Percentiles rank a stretch among this genome's conserved stretches.
Evolutionary conservation across 2,888 invertebrate genomes (phyloP).

Genomic region (Ischnura elegans): DNA sequence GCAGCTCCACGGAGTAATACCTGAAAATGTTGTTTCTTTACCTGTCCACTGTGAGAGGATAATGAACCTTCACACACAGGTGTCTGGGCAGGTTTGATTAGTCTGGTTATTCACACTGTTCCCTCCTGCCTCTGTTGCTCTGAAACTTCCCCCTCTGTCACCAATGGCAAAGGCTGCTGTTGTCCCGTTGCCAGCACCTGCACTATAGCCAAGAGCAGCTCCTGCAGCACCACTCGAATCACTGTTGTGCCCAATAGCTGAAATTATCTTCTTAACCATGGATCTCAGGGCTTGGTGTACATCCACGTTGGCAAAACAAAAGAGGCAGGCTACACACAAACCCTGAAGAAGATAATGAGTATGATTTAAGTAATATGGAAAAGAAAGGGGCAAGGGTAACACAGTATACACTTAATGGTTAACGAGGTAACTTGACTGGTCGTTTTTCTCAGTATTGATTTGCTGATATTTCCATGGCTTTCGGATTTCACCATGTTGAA

Average conservation of each 20-base stretch:
- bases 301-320: constrained; percentile 89
- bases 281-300: constrained; percentile 81
- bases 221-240: constrained; percentile 43
- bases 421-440: too few species aligned
- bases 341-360: constrained; percentile 79
- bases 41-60: not conserved
- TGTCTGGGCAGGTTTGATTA: constrained; percentile 55
- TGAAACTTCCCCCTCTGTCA: constrained; percentile 49
- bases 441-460: too few species aligned
- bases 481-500: too few species aligned
- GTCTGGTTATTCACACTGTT: constrained; percentile 55
- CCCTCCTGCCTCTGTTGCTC: not conserved
- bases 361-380: not conserved
- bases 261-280: constrained; percentile 74
- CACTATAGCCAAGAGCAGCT: constrained; percentile 36
- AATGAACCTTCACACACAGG: constrained; percentile 19
- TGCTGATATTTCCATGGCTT: too few species aligned
- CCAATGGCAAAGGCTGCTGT: constrained; percentile 58
- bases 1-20: too few species aligned
- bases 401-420: too few species aligned
- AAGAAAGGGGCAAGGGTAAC: too few species aligned
- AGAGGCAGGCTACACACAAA: constrained; percentile 84
- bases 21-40: not conserved
- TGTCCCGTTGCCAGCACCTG: constrained; percentile 42
- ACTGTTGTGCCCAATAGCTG: constrained; percentile 34